Conservation (phyloP, 2,113 vertebrate species). For the Erythrocercus mccallii region DNA sequence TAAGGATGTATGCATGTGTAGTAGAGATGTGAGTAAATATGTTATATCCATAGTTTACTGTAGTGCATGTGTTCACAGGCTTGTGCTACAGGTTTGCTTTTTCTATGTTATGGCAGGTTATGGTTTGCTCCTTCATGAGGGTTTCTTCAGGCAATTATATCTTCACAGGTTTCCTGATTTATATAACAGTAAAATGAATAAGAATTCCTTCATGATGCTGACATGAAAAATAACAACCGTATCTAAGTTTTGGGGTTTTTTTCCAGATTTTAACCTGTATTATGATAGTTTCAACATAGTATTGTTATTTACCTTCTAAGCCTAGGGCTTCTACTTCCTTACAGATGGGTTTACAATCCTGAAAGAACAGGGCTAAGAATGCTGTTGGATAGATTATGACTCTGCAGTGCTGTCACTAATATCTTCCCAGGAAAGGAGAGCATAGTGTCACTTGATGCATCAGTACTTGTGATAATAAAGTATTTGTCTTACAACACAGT, state of each 20-base stretch:
- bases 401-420: not conserved
- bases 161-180: not conserved
- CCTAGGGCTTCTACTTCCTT: not conserved
- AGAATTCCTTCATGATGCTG: not conserved
- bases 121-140: not conserved
- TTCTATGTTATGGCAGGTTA: not conserved
- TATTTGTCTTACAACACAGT: not conserved
- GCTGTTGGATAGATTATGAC: not conserved
- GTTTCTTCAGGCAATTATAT: not conserved
- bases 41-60: not conserved
- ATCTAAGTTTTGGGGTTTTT: not conserved
- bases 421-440: not conserved
- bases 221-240: not conserved
- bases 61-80: not conserved
- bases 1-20: not conserved
- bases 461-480: not conserved
- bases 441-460: not conserved
- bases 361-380: not conserved
- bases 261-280: not conserved
- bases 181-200: not conserved
- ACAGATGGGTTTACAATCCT: not conserved
- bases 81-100: not conserved
- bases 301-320: not conserved
- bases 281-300: not conserved
- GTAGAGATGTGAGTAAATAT: not conserved